These are phyloP conservation scores for Gymnosoma rotundatum DNA, from an alignment of 2,888 invertebrate species.

Conservation along the genomic window DNA sequence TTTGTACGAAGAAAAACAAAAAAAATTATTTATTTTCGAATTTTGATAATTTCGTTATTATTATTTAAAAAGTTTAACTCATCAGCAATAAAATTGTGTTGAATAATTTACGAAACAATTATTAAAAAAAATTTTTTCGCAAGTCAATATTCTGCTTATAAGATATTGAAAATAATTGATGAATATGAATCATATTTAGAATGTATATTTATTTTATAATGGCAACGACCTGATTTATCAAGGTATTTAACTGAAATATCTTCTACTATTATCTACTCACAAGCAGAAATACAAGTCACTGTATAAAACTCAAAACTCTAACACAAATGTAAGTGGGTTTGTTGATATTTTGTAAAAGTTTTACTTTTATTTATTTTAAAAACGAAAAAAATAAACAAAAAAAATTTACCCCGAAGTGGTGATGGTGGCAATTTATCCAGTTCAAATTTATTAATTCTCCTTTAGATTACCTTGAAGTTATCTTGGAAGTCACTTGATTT, in stretches of 20 bases:
- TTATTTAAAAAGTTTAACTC: background rate
- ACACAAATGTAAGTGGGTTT: background rate
- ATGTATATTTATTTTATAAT: slow-evolving; percentile 39
- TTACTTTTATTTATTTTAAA: no score
- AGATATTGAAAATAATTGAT: slow-evolving; percentile 30
- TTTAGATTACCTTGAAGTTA: no score
- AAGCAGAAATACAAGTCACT: background rate
- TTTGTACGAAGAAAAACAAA: no score
- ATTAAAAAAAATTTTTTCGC: slow-evolving; percentile 10
- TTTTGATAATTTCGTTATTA: background rate
- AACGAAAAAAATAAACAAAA: no score
- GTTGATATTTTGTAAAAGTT: no score
- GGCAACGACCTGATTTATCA: slow-evolving; percentile 67
- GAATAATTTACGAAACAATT: background rate
- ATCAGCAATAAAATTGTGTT: slow-evolving; percentile 18
- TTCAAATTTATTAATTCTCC: no score
- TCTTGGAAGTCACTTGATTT: no score
- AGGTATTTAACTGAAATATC: slow-evolving; percentile 60
- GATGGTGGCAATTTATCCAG: no score
- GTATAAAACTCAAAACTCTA: background rate
- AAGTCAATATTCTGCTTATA: slow-evolving; percentile 17
- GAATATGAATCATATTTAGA: slow-evolving; percentile 17
- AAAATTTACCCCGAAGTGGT: no score
- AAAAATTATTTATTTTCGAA: background rate
- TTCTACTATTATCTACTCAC: slow-evolving; percentile 8